Conservation (phyloP, 1,140 invertebrate genomes). For the Musca vetustissima region DNA sequence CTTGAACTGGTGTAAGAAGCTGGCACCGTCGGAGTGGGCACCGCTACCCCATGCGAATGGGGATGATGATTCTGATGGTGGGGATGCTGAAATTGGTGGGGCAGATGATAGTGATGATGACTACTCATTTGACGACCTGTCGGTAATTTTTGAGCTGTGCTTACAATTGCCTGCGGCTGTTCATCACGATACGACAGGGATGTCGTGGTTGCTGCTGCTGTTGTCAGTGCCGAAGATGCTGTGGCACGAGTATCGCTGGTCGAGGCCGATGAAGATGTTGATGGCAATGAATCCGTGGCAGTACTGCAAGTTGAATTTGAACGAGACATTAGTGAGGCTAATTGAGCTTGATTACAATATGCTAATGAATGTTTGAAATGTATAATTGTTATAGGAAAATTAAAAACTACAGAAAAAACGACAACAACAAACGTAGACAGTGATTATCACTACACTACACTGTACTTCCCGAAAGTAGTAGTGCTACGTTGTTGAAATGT, state of each 20-base stretch:
- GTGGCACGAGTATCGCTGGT: conserved; percentile 23
- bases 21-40: conserved; percentile 48
- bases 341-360: neutral
- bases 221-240: conserved; percentile 1
- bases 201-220: conserved; percentile 24
- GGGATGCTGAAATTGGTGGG: conserved; percentile 53
- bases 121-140: conserved; percentile 41
- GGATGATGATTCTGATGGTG: conserved; percentile 53
- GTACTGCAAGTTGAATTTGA: conserved; percentile 31
- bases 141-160: conserved; percentile 32
- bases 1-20: conserved; percentile 27
- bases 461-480: conserved; percentile 3
- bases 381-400: neutral
- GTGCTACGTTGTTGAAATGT: neutral
- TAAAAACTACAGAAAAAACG: neutral
- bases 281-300: conserved; percentile 24
- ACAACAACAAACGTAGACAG: neutral
- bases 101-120: conserved; percentile 52
- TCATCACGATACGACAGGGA: conserved; percentile 35
- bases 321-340: conserved; percentile 25
- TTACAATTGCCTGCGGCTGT: conserved; percentile 13
- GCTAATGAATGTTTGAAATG: too few relatives aligned
- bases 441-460: neutral
- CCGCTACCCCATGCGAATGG: conserved; percentile 40
- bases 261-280: conserved; percentile 21